Base-by-base conservation (phyloP, 2,888 invertebrate genomes). In the Heliconius ethilla region DNA sequence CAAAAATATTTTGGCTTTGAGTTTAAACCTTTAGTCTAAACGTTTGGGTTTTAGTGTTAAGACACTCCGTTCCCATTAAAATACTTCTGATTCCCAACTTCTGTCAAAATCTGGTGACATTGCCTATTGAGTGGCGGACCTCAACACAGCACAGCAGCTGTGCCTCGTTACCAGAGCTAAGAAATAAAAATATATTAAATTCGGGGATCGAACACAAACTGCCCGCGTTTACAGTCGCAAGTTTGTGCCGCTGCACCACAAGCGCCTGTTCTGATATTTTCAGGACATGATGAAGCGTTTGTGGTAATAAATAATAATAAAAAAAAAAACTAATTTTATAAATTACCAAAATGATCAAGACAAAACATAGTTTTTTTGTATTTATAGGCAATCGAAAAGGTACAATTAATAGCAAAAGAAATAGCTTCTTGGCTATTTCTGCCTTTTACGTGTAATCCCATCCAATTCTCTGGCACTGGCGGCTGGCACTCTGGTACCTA, bases 401-500 rank as follows among this genome's bases (percentile, higher is more conserved):
- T 33, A 59, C 55, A 33, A 72, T 59, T 55, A 55, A 72, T 72
- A 15, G 29, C 55, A 72, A 55, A 72, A 72, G 55, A 72, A 59
- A 72, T 59, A n/a, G 51, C 55, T 72, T 55, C 72, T 55, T 59
- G 72, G 13, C 70, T 70, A 70, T 70, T 33, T 33, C 33, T 33
- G 70, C 55, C 55, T 72, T 72, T 72, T 72, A 72, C 72, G 40
- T 69, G 37, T 59, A 59, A 75, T 62, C 45, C 40, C 62, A 59
- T 45, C 69, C 29, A 70, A 76, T 76, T 70, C 70, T 37, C 69
- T 70, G 59, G n/a, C 51, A 75, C n/a, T 66, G 66, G 67, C 40
- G 59, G 75, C 70, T 40, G 59, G 75, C 70, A 29, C 67, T 75
- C 75, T 27, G 37, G 69, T 69, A 69, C 69, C 40, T 75, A 75